Percentiles rank a stretch among this genome's conserved stretches.
Evolutionary conservation across 2,797 vertebrate species (phyloP).

Genomic region (Thamnophis elegans): DNA sequence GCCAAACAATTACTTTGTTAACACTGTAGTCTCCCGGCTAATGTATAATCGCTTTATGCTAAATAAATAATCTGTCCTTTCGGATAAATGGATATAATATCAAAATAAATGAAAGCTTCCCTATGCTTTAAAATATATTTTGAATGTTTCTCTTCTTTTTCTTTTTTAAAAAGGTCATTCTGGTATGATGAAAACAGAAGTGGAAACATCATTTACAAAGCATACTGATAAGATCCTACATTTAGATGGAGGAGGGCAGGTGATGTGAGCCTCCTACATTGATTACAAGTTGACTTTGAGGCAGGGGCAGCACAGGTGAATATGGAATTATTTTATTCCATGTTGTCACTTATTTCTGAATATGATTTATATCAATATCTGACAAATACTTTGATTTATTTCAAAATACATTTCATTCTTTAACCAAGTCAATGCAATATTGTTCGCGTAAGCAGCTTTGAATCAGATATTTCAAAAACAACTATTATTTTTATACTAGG

Average conservation of each 20-base stretch:
- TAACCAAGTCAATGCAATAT: background rate
- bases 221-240: background rate
- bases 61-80: background rate
- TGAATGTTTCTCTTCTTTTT: background rate
- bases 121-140: background rate
- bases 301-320: background rate
- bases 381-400: background rate
- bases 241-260: too few relatives aligned
- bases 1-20: background rate
- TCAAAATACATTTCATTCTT: background rate
- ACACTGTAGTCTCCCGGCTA: background rate
- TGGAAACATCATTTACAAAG: too few relatives aligned
- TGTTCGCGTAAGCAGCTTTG: background rate
- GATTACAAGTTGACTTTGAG: background rate
- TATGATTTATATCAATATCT: background rate
- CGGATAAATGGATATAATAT: background rate
- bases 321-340: background rate
- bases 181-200: background rate
- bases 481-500: background rate
- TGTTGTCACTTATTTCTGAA: background rate
- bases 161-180: background rate
- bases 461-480: background rate
- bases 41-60: background rate
- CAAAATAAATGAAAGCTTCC: background rate
- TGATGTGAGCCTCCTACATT: background rate